Evolutionary conservation across 2,113 vertebrate species (phyloP).

Genomic region (Seriola aureovittata): DNA sequence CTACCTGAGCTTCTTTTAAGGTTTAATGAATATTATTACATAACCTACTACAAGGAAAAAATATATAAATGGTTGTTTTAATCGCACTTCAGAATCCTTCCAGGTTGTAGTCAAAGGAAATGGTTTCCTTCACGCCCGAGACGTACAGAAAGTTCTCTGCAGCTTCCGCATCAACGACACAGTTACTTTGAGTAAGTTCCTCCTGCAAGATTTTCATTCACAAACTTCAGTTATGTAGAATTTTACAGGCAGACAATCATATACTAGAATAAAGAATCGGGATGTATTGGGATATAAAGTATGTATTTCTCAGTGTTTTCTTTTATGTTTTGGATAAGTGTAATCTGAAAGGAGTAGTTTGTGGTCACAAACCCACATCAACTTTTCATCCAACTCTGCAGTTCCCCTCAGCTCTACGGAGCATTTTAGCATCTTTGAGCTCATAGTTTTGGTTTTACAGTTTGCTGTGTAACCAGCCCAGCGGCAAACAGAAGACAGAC

Average conservation of each 20-base stretch:
- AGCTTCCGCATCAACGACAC: constrained; percentile 98
- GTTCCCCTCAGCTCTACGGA: no score
- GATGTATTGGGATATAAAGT: no score
- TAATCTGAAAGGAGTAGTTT: no score
- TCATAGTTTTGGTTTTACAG: neutral
- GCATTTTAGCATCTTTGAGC: neutral
- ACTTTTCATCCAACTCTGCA: no score
- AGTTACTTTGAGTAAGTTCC: constrained; percentile 91
- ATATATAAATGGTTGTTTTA: neutral
- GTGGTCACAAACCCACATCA: no score
- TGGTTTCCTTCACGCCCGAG: constrained; percentile 93
- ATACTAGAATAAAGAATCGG: no score
- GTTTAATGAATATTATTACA: neutral
- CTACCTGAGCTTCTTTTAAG: neutral
- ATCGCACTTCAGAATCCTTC: constrained; percentile 89
- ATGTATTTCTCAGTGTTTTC: no score
- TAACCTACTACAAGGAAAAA: neutral
- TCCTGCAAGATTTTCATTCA: neutral
- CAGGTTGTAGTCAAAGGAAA: constrained; percentile 96
- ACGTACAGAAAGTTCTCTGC: constrained; percentile 94
- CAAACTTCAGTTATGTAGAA: neutral
- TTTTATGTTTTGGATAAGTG: no score
- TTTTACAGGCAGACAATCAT: neutral
- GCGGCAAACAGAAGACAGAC: neutral
- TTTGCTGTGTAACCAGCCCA: neutral